phyloP scores from a whole-genome alignment of 2,888 invertebrate genomes.

The Ecdyonurus torrentis region DNA sequence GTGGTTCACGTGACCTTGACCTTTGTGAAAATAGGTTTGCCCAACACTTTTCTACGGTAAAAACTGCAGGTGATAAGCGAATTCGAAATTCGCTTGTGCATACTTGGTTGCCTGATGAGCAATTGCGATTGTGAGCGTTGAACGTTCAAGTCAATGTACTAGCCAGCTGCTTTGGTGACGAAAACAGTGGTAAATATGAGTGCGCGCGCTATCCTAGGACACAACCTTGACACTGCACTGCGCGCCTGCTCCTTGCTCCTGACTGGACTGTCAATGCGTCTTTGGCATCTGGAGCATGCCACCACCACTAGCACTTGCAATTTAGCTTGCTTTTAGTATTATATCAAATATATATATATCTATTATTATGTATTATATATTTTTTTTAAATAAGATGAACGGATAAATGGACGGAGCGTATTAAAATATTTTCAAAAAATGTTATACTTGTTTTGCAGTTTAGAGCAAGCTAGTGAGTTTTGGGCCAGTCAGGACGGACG shows the following conservation, averaged over 20 bases:
- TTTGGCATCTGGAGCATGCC: background rate
- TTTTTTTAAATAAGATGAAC: background rate
- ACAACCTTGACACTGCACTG: background rate
- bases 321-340: background rate
- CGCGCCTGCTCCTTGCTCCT: background rate
- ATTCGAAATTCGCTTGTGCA: background rate
- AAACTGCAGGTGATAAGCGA: background rate
- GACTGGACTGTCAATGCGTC: background rate
- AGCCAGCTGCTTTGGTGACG: no score
- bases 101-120: background rate
- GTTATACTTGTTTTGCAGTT: no score
- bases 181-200: no score
- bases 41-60: background rate
- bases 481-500: background rate
- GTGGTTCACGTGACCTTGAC: background rate
- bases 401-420: background rate
- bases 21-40: background rate
- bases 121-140: no score
- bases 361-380: no score
- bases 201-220: background rate
- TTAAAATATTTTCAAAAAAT: no score
- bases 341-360: background rate
- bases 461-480: background rate
- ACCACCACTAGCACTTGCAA: background rate
- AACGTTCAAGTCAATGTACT: no score